These are phyloP conservation scores for cattle (Bos taurus) DNA, from an alignment of 2,113 vertebrate species.

Conservation along the genomic window DNA sequence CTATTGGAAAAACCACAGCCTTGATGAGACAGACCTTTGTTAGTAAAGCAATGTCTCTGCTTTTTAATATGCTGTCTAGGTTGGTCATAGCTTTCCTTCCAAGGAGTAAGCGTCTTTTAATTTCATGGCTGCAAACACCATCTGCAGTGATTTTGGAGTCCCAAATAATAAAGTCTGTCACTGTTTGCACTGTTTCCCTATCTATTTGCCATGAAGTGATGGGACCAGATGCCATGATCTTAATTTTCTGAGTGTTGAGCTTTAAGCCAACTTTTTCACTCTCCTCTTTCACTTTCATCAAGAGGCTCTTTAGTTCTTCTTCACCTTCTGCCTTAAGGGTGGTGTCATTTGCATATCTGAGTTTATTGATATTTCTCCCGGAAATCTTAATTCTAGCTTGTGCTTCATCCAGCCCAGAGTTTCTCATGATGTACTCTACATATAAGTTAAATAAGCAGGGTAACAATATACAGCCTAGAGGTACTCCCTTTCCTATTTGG, in stretches of 20 bases:
- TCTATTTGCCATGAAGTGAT: no score
- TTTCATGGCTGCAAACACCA: no score
- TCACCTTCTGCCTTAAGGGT: neutral
- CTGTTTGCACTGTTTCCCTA: no score
- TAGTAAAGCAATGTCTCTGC: no score
- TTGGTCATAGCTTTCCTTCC: no score
- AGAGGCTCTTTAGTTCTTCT: neutral
- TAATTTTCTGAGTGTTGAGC: neutral
- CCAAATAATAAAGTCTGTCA: no score
- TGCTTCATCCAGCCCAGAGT: neutral
- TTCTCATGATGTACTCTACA: neutral
- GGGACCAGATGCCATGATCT: neutral
- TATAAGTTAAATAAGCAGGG: neutral
- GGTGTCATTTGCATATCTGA: neutral
- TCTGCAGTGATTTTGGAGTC: no score
- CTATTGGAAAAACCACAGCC: no score
- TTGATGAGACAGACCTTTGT: no score
- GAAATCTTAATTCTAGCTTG: neutral
- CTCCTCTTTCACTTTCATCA: neutral
- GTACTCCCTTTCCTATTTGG: neutral
- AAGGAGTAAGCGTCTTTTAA: no score
- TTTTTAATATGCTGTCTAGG: no score
- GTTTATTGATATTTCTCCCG: accelerated
- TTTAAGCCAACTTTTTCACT: neutral
- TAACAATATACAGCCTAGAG: neutral